Conservation (phyloP, 2,888 invertebrate species). For the Deilephila elpenor region DNA sequence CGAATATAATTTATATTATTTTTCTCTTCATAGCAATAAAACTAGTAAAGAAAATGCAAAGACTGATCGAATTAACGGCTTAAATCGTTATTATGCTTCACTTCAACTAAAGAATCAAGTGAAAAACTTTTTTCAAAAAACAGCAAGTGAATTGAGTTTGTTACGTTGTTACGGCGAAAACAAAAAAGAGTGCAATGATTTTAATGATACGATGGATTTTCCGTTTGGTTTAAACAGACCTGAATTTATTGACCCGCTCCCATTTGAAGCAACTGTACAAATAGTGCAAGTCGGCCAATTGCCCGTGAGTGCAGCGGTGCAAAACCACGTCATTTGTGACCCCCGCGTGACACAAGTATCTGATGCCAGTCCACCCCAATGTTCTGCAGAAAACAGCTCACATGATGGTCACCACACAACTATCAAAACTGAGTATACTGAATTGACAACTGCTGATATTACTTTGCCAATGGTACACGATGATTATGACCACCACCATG, state of each 20-base stretch:
- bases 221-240: conserved; percentile 59
- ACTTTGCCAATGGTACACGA: conserved; percentile 68
- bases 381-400: conserved; percentile 69
- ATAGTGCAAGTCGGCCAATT: conserved; percentile 85
- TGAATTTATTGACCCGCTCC: conserved; percentile 85
- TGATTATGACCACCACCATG: conserved; percentile 56
- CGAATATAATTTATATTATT: conserved; percentile 52
- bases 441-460: conserved; percentile 76
- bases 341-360: conserved; percentile 79
- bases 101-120: conserved; percentile 68
- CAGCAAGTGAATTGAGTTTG: conserved; percentile 59
- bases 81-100: conserved; percentile 55
- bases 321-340: conserved; percentile 78
- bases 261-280: conserved; percentile 75
- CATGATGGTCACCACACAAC: conserved; percentile 66
- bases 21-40: conserved; percentile 39
- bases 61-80: conserved; percentile 53
- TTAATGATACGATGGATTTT: conserved; percentile 39
- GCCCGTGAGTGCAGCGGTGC: conserved; percentile 76
- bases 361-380: conserved; percentile 75
- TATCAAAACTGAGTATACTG: conserved; percentile 77
- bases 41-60: conserved; percentile 36
- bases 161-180: conserved; percentile 38
- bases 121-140: conserved; percentile 67
- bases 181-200: conserved; percentile 29